Evolutionary conservation across 2,797 vertebrate species (phyloP).

Genomic region (Pogoniulus pusillus): DNA sequence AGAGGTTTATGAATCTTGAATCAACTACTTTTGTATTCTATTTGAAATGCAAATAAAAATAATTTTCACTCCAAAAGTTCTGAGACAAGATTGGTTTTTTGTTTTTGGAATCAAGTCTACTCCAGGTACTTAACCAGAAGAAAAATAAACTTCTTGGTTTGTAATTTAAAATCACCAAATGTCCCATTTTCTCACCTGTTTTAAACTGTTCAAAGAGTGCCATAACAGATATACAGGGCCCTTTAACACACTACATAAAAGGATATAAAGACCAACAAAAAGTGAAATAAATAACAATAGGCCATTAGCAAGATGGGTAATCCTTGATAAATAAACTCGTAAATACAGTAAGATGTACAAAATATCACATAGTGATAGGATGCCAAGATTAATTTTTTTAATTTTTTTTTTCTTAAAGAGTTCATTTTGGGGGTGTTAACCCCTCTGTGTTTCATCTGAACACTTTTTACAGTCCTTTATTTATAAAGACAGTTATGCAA

Average conservation of each 20-base stretch:
- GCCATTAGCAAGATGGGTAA: slow-evolving; percentile 86
- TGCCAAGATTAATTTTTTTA: slow-evolving; percentile 81
- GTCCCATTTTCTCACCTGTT: slow-evolving; percentile 78
- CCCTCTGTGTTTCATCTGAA: slow-evolving; percentile 80
- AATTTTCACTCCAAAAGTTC: slow-evolving; percentile 76
- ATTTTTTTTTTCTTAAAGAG: slow-evolving; percentile 77
- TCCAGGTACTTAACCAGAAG: slow-evolving; percentile 68
- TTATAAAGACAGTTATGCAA: slow-evolving; percentile 79
- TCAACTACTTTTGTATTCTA: slow-evolving; percentile 78
- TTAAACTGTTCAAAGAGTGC: slow-evolving; percentile 80
- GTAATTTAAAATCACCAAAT: slow-evolving; percentile 77
- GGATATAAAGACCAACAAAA: slow-evolving; percentile 86
- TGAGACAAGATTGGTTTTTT: slow-evolving; percentile 65
- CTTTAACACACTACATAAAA: slow-evolving; percentile 83
- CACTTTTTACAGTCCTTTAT: slow-evolving; percentile 79
- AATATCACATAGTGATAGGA: slow-evolving; percentile 96
- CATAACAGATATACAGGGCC: slow-evolving; percentile 81
- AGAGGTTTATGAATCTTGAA: slow-evolving; percentile 81
- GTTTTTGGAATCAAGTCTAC: slow-evolving; percentile 73
- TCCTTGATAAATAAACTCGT: slow-evolving; percentile 91
- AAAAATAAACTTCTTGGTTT: slow-evolving; percentile 66
- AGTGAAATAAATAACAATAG: slow-evolving; percentile 91
- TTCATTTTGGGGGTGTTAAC: slow-evolving; percentile 74
- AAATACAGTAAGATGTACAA: slow-evolving; percentile 92
- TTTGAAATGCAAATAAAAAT: slow-evolving; percentile 80